Conservation (phyloP, 37 sponge, comb jelly and placozoan genomes). For the Beroe ovata region DNA sequence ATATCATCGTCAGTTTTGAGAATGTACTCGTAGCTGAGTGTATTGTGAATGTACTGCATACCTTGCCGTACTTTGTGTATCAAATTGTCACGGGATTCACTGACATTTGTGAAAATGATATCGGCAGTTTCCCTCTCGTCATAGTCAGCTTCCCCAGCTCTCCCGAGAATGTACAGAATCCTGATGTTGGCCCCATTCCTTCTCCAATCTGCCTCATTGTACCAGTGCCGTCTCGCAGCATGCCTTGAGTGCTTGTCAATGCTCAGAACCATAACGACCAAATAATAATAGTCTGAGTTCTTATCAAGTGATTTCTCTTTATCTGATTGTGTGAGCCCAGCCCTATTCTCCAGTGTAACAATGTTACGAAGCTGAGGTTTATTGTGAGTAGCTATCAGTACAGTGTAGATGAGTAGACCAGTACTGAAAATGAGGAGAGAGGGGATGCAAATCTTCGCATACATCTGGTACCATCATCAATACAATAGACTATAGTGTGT, state of each 20-base stretch:
- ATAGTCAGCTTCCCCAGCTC: neutral
- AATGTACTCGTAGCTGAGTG: neutral
- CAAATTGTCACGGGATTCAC: neutral
- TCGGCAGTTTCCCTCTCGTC: neutral
- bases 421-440: too few species aligned
- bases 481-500: too few species aligned
- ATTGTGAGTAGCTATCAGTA: too few species aligned
- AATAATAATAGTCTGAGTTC: too few species aligned
- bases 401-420: too few species aligned
- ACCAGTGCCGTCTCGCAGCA: neutral
- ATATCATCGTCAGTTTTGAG: conserved; percentile 19
- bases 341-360: too few species aligned
- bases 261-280: conserved; percentile 14
- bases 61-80: conserved; percentile 1
- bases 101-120: conserved; percentile 3
- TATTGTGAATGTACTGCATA: neutral
- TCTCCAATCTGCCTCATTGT: neutral
- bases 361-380: too few species aligned
- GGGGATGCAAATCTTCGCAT: too few species aligned
- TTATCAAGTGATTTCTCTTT: too few species aligned
- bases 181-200: neutral
- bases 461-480: too few species aligned
- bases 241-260: neutral
- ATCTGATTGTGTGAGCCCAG: too few species aligned
- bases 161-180: neutral